Percentiles rank a stretch among this genome's conserved stretches.
phyloP scores from a whole-genome alignment of 2,888 invertebrate species.

The Sminthurinus aureus region DNA sequence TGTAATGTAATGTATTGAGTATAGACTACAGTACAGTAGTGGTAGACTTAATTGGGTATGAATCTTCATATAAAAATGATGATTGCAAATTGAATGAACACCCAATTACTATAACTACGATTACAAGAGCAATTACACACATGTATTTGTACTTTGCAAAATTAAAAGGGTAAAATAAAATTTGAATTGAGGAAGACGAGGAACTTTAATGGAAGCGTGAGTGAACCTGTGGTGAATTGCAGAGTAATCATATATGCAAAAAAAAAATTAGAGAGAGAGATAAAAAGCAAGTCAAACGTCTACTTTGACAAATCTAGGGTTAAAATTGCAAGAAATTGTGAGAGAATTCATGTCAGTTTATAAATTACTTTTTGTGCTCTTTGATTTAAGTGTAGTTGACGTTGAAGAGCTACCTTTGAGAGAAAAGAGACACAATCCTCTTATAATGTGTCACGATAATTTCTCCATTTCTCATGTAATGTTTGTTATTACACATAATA shows the following conservation, averaged over 20 bases:
- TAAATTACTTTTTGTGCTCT: background rate
- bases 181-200: conserved; percentile 14
- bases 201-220: conserved; percentile 18
- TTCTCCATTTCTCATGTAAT: background rate
- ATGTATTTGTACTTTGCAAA: background rate
- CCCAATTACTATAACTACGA: background rate
- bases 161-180: background rate
- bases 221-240: background rate
- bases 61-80: background rate
- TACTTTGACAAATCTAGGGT: conserved; percentile 9
- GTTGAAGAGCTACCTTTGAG: background rate
- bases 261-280: too few relatives aligned
- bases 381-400: background rate
- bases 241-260: background rate
- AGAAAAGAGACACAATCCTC: background rate
- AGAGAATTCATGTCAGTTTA: conserved; percentile 8
- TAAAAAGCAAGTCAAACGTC: background rate
- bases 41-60: too few relatives aligned
- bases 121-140: background rate
- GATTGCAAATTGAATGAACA: background rate
- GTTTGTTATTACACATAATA: background rate
- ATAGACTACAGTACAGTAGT: too few relatives aligned
- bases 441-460: background rate
- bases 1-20: background rate
- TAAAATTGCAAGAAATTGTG: background rate